These are phyloP conservation scores for Seriola dumerili DNA, from an alignment of 2,113 vertebrate genomes.

Conservation along the genomic window DNA sequence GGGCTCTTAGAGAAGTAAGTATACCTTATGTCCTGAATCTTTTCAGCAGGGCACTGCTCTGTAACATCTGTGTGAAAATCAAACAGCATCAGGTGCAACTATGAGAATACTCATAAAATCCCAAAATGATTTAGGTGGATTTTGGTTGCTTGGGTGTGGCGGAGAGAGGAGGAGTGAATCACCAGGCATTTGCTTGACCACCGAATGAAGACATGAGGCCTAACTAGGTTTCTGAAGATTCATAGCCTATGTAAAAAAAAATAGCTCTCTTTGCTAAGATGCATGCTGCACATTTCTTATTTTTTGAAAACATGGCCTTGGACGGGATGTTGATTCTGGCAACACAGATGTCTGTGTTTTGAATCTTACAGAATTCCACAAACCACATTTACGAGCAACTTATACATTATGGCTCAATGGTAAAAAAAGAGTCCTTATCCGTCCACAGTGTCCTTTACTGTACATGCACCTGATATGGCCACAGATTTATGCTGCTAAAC, in stretches of 20 bases:
- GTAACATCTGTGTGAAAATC: neutral
- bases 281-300: neutral
- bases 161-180: slow-evolving; percentile 49
- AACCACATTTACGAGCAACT: slow-evolving; percentile 41
- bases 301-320: neutral
- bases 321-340: slow-evolving; percentile 36
- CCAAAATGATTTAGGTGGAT: slow-evolving; percentile 52
- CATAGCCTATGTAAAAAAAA: slow-evolving; percentile 17
- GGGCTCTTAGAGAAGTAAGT: neutral
- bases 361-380: slow-evolving; percentile 33
- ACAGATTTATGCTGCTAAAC: neutral
- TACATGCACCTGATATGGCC: slow-evolving; percentile 2
- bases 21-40: neutral
- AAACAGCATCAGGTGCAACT: slow-evolving; percentile 52
- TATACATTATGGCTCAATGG: slow-evolving; percentile 9
- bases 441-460: slow-evolving; percentile 8
- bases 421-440: neutral
- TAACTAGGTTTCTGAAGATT: slow-evolving; percentile 37
- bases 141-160: slow-evolving; percentile 66
- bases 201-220: slow-evolving; percentile 45
- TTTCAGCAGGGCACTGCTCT: neutral
- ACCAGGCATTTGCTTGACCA: slow-evolving; percentile 56
- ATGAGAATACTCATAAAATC: slow-evolving; percentile 39
- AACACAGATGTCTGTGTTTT: slow-evolving; percentile 35
- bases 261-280: slow-evolving; percentile 16